phyloP scores from a whole-genome alignment of 92 coral and sea anemone species.

The Ricordea florida region DNA sequence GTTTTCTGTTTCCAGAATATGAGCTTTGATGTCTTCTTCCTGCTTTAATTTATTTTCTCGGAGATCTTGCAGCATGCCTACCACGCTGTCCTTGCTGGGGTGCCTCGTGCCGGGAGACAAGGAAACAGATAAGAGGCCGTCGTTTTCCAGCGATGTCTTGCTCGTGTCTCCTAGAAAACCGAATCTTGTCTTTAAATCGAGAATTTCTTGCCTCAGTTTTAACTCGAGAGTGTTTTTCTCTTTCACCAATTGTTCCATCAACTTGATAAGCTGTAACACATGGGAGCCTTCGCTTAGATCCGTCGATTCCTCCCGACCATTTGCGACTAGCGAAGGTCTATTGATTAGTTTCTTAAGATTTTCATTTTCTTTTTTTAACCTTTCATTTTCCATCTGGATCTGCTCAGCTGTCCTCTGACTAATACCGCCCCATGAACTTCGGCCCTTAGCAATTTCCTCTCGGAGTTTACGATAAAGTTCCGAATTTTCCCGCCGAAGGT shows the following conservation, averaged over 20 bases:
- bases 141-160: slow-evolving; percentile 38
- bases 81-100: slow-evolving; percentile 57
- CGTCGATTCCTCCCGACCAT: slow-evolving; percentile 29
- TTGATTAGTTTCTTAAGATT: slow-evolving; percentile 52
- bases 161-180: slow-evolving; percentile 57
- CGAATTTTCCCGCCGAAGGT: slow-evolving; percentile 71
- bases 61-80: slow-evolving; percentile 72
- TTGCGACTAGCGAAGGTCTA: background rate
- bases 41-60: slow-evolving; percentile 70
- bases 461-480: slow-evolving; percentile 72
- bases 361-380: slow-evolving; percentile 70
- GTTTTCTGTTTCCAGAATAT: slow-evolving; percentile 76
- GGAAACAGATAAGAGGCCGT: slow-evolving; percentile 36
- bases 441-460: slow-evolving; percentile 50
- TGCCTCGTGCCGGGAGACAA: slow-evolving; percentile 56
- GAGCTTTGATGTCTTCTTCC: slow-evolving; percentile 79
- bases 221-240: slow-evolving; percentile 78
- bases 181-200: slow-evolving; percentile 74
- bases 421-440: slow-evolving; percentile 8
- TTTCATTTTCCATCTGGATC: slow-evolving; percentile 62
- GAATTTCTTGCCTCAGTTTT: slow-evolving; percentile 80
- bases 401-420: slow-evolving; percentile 43
- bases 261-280: slow-evolving; percentile 70
- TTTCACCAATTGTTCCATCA: slow-evolving; percentile 86
- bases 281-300: slow-evolving; percentile 52